Conservation (phyloP, 2,888 invertebrate species). For the Esperia sulphurella region DNA sequence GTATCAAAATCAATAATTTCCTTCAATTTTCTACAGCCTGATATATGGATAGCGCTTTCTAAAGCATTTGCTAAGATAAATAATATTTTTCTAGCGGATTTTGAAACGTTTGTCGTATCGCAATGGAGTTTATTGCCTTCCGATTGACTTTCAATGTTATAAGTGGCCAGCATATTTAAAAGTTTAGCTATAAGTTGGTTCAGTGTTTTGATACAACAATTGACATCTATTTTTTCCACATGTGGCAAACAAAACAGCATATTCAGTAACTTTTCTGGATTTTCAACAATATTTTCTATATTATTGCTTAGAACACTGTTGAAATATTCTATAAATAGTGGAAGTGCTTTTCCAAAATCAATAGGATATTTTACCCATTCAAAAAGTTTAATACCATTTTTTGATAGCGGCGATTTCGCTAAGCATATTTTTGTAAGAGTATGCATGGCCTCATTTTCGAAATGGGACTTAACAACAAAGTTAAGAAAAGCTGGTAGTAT, state of each 20-base stretch:
- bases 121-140: slow-evolving; percentile 46
- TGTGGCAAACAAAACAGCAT: slow-evolving; percentile 78
- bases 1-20: slow-evolving; percentile 62
- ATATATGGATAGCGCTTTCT: slow-evolving; percentile 80
- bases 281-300: slow-evolving; percentile 50
- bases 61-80: slow-evolving; percentile 79
- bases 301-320: slow-evolving; percentile 46
- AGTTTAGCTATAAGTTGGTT: slow-evolving; percentile 53
- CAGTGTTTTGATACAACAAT: slow-evolving; percentile 40
- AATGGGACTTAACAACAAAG: slow-evolving; percentile 73
- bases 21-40: slow-evolving; percentile 65
- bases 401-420: slow-evolving; percentile 82
- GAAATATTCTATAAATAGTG: slow-evolving; percentile 57
- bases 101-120: slow-evolving; percentile 47
- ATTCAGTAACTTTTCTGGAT: slow-evolving; percentile 64
- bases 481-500: slow-evolving; percentile 84
- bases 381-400: slow-evolving; percentile 78
- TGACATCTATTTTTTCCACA: slow-evolving; percentile 64
- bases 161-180: slow-evolving; percentile 40
- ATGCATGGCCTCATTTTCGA: slow-evolving; percentile 76
- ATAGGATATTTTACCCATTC: slow-evolving; percentile 84
- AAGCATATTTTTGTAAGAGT: slow-evolving; percentile 83
- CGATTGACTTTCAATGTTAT: slow-evolving; percentile 46
- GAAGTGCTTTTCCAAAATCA: slow-evolving; percentile 70
- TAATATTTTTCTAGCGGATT: slow-evolving; percentile 60